Percentiles rank a stretch among this genome's conserved stretches.
Conservation (phyloP, 2,888 invertebrate species). For the Aporophyla nigra region DNA sequence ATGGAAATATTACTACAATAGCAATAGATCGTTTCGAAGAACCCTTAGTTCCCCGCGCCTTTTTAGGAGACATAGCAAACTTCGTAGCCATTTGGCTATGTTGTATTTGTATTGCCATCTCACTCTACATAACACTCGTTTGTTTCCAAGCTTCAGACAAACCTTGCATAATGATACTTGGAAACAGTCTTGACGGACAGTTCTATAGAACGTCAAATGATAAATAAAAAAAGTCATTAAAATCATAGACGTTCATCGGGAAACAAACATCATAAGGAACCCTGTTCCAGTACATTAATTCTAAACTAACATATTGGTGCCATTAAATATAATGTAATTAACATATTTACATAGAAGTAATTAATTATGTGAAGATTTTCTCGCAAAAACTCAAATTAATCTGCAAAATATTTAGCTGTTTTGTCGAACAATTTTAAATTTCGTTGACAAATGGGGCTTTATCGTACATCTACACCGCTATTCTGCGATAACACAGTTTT, state of each 20-base stretch:
- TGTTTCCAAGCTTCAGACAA: not conserved
- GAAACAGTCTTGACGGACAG: not conserved
- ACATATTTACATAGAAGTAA: slow-evolving; percentile 50
- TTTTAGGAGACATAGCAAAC: not conserved
- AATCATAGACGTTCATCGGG: not conserved
- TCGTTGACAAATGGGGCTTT: slow-evolving; percentile 41
- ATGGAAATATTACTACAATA: too few relatives aligned
- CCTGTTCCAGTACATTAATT: slow-evolving; percentile 7
- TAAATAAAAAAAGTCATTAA: too few relatives aligned
- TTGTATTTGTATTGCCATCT: not conserved
- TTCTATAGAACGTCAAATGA: not conserved
- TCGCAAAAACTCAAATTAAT: slow-evolving; percentile 32
- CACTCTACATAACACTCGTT: too few relatives aligned
- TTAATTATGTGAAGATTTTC: slow-evolving; percentile 32
- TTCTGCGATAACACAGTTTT: slow-evolving; percentile 2
- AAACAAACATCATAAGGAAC: not conserved
- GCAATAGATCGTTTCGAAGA: too few relatives aligned
- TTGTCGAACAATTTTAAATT: slow-evolving; percentile 29
- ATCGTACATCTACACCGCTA: slow-evolving; percentile 26
- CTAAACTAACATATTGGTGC: not conserved
- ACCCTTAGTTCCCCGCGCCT: not conserved
- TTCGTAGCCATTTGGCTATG: not conserved
- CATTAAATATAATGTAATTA: slow-evolving; percentile 48
- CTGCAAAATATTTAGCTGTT: slow-evolving; percentile 25
- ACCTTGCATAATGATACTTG: not conserved